Conservation (phyloP, 2,113 vertebrate species). For the Mystacornis crossleyi region DNA sequence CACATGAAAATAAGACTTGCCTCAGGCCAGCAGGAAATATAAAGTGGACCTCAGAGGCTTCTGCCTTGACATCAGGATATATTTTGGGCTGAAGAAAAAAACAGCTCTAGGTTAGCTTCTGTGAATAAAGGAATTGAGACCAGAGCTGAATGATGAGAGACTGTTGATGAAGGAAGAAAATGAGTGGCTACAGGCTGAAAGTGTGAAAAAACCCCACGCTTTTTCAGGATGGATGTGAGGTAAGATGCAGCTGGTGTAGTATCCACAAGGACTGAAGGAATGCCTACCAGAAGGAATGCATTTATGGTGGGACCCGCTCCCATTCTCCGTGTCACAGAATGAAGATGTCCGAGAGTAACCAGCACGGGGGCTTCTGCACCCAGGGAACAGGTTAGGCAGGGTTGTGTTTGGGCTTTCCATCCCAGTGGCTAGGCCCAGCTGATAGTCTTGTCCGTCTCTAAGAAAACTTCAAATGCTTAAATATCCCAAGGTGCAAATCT, state of each 20-base stretch:
- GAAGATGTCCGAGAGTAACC: not conserved
- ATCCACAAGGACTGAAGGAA: not conserved
- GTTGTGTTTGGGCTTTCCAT: not conserved
- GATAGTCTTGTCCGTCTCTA: not conserved
- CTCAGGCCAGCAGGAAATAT: not conserved
- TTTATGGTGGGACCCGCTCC: not conserved
- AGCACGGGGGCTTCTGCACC: not conserved
- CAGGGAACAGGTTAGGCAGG: not conserved
- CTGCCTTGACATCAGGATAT: not conserved
- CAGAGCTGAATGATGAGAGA: not conserved
- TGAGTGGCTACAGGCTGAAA: not conserved
- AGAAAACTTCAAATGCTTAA: not conserved
- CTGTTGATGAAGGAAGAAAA: not conserved
- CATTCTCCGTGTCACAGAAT: not conserved
- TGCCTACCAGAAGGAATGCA: not conserved
- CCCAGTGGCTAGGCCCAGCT: not conserved
- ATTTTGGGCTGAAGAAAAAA: not conserved
- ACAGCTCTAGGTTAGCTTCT: not conserved
- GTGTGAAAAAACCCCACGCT: not conserved
- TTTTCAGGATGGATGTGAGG: not conserved
- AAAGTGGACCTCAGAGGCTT: not conserved
- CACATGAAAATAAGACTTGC: not conserved
- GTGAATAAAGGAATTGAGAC: not conserved
- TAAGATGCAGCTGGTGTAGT: not conserved
- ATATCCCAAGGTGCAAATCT: not conserved